A percentile compares a stretch with the other conserved stretches of the same genome.
Evolutionary conservation across 2,888 invertebrate species (phyloP).

Genomic region (Coelogynopora nodosa): DNA sequence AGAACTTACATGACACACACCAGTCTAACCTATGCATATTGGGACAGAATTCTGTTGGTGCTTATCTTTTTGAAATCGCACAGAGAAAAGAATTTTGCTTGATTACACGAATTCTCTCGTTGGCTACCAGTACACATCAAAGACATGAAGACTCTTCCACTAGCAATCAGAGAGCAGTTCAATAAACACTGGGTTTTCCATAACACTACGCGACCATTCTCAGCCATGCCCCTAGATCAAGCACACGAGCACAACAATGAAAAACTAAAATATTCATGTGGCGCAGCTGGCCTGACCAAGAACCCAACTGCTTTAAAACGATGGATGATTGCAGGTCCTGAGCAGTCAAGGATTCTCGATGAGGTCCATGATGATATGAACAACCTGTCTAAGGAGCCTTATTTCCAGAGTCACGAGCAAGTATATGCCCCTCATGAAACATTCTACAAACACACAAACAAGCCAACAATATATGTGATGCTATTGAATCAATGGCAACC

Average conservation of each 20-base stretch:
- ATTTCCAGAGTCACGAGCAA: conserved; percentile 17
- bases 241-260: conserved; percentile 7
- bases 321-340: neutral
- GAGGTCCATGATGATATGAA: conserved; percentile 1
- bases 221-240: conserved; percentile 18
- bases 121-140: no score
- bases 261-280: neutral
- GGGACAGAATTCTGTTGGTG: no score
- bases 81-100: neutral
- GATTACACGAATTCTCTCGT: neutral
- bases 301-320: neutral
- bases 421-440: conserved; percentile 7
- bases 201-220: conserved; percentile 3
- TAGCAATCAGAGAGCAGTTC: neutral
- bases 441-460: neutral
- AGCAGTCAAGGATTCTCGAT: conserved; percentile 8
- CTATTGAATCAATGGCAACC: neutral
- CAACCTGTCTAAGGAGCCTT: conserved; percentile 25
- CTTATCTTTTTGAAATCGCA: neutral
- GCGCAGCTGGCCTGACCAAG: neutral
- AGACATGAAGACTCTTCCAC: neutral
- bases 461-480: neutral
- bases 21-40: no score
- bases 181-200: neutral
- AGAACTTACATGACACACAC: neutral